A percentile compares a stretch with the other conserved stretches of the same genome.
These are phyloP conservation scores for Cyanocitta stelleri DNA, from an alignment of 2,113 vertebrate species.

Conservation along the genomic window DNA sequence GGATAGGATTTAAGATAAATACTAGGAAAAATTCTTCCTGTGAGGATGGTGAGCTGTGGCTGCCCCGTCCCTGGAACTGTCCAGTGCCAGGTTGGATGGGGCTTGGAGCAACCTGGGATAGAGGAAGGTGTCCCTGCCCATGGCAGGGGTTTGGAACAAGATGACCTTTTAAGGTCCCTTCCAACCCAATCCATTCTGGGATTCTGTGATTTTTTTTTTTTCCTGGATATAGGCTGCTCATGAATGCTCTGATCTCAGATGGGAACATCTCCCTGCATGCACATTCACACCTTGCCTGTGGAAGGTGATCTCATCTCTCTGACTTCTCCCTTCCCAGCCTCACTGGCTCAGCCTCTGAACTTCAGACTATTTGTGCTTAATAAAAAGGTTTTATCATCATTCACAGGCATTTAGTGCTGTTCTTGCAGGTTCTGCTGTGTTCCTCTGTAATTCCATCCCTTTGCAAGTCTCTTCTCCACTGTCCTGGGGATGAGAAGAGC, in stretches of 20 bases:
- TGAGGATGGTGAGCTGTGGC: fast-evolving
- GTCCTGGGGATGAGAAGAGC: not conserved
- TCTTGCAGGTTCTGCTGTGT: not conserved
- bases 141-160: not conserved
- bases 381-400: not conserved
- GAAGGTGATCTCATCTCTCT: not conserved
- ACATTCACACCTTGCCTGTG: not conserved
- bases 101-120: not conserved
- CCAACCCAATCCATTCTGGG: not conserved
- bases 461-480: not conserved
- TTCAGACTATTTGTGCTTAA: not conserved
- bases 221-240: not conserved
- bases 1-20: not conserved
- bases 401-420: not conserved
- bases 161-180: not conserved
- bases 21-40: not conserved
- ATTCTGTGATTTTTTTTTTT: not conserved
- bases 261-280: not conserved
- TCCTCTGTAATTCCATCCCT: not conserved
- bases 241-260: not conserved
- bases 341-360: not conserved
- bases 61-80: not conserved
- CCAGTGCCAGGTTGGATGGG: no score
- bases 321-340: not conserved
- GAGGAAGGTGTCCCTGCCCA: not conserved